Evolutionary conservation across 2,797 vertebrate genomes (phyloP).

Genomic region (Glyptemys insculpta): DNA sequence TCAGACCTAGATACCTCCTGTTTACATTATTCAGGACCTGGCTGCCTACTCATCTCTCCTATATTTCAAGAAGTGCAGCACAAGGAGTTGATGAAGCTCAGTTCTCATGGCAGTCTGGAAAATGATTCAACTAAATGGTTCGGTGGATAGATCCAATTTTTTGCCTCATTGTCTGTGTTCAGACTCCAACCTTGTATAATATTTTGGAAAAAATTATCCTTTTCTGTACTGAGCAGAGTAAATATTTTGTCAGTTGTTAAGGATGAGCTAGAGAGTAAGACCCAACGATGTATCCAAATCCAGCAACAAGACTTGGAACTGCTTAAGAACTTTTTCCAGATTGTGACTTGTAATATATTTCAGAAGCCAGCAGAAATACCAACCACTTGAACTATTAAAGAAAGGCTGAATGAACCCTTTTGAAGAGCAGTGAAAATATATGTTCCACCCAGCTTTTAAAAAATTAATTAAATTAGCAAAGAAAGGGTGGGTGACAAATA

Average conservation of each 20-base stretch:
- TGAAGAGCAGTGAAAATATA: conserved; percentile 72
- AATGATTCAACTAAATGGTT: conserved; percentile 81
- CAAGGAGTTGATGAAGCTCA: conserved; percentile 56
- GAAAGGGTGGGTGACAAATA: conserved; percentile 6
- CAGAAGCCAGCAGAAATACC: conserved; percentile 84
- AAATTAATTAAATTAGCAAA: conserved; percentile 60
- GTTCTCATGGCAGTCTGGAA: conserved; percentile 82
- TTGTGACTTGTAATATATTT: conserved; percentile 82
- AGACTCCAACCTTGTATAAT: conserved; percentile 85
- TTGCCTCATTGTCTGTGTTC: conserved; percentile 86
- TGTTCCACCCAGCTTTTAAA: conserved; percentile 53
- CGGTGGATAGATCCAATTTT: conserved; percentile 78
- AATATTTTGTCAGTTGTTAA: conserved; percentile 95
- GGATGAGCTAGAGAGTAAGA: conserved; percentile 86
- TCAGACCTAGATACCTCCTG: not conserved
- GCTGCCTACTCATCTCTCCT: conserved; percentile 1
- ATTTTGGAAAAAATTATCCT: conserved; percentile 87
- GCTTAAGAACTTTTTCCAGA: conserved; percentile 85
- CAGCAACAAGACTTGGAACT: conserved; percentile 84
- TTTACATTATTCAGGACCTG: conserved; percentile 9
- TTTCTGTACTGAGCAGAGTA: conserved; percentile 85
- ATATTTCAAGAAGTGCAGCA: conserved; percentile 33
- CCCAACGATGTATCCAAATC: conserved; percentile 83
- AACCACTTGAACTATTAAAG: conserved; percentile 75
- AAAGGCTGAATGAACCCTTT: conserved; percentile 83